Conservation (phyloP, 37 sponge, comb jelly and placozoan species). For the Hormiphora californensis region DNA sequence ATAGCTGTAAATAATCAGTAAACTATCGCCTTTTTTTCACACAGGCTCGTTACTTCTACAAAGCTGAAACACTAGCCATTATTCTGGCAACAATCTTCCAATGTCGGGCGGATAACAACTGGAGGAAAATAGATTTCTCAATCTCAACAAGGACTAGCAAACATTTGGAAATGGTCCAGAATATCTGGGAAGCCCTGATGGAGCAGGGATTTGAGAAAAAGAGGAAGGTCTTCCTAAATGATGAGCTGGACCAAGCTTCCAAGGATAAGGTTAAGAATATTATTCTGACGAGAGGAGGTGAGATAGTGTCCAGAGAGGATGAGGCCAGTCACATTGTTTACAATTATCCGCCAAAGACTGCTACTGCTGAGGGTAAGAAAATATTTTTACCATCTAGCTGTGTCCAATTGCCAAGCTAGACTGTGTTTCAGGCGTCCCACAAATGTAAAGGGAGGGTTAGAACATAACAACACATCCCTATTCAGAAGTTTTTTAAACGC, state of each 20-base stretch:
- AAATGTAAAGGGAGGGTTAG: no score
- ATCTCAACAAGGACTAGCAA: background rate
- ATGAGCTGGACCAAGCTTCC: conserved; percentile 4
- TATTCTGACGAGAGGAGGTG: background rate
- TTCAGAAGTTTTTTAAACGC: background rate
- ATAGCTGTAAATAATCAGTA: no score
- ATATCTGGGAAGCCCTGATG: conserved; percentile 12
- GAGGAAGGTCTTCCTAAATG: background rate
- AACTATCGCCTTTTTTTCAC: no score
- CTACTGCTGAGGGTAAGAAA: conserved; percentile 33
- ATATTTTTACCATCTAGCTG: no score
- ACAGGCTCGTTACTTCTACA: conserved; percentile 16
- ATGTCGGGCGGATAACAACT: conserved; percentile 14
- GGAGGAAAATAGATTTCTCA: no score
- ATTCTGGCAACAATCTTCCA: background rate
- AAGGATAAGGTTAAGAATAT: background rate
- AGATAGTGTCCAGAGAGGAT: conserved; percentile 22
- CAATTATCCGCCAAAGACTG: background rate
- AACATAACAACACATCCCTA: no score
- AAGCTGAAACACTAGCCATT: conserved; percentile 2
- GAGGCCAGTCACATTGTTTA: conserved; percentile 50
- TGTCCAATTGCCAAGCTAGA: no score
- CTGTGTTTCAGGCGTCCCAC: no score
- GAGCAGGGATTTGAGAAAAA: background rate
- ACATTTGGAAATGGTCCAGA: background rate